These are phyloP conservation scores for Micrastur ruficollis DNA, from an alignment of 2,797 vertebrate genomes.

Conservation along the genomic window DNA sequence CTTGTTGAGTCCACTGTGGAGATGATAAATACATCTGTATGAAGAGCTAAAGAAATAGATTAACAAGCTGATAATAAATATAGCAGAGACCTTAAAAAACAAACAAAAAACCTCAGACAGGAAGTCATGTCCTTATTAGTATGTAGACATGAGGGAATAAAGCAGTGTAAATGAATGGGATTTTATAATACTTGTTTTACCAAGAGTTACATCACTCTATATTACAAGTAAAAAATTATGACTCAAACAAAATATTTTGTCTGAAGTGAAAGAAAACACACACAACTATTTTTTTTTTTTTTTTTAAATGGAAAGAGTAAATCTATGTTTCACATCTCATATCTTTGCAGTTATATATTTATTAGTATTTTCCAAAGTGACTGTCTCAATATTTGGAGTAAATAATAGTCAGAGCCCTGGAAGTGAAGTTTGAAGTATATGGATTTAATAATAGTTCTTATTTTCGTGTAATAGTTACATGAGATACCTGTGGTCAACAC, in stretches of 20 bases:
- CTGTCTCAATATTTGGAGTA: slow-evolving; percentile 16
- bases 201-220: neutral
- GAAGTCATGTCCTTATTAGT: neutral
- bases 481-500: neutral
- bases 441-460: neutral
- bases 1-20: neutral
- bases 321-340: neutral
- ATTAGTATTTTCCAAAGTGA: slow-evolving; percentile 37
- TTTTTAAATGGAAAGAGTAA: neutral
- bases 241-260: neutral
- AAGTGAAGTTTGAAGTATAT: neutral
- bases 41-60: neutral
- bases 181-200: neutral
- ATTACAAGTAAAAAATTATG: neutral
- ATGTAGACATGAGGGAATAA: neutral
- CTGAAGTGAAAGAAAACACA: neutral
- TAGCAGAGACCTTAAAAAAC: neutral
- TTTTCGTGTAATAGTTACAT: neutral
- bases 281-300: too few relatives aligned
- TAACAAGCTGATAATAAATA: neutral
- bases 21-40: neutral
- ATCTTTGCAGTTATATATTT: slow-evolving; percentile 29
- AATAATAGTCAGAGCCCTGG: slow-evolving; percentile 15
- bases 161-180: neutral
- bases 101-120: neutral